Evolutionary conservation across 2,888 invertebrate species (phyloP), one percentile per base, ranked within the genome.

Genomic region (Plebejus argus): DNA sequence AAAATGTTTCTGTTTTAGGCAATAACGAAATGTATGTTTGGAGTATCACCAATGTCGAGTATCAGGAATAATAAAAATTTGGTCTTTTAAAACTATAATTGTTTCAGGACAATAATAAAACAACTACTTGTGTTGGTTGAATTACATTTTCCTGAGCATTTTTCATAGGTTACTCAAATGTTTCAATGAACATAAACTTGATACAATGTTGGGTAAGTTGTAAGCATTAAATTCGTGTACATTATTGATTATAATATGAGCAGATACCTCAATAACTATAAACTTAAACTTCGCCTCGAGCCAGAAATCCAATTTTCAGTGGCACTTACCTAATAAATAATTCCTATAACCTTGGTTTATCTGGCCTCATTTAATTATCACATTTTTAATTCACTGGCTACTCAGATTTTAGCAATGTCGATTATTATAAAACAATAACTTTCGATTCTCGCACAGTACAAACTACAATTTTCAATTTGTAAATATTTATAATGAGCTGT

Each of bases 401-500:
- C 23, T 15, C 23, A 6, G 49, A 72, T 20, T 23, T 49, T 49
- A 72, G 23, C 12, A 72, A n/a, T 72, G 49, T 45, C 12, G 10
- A 12, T 12, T 49, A 49, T 39, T 0, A 35, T n/a, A 35, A 12
- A 61, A 4, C n/a, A 5, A 3, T 58, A 58, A 10, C n/a, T 20
- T n/a, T 10, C 20, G 8, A 10, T 23, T 23, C 20, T 61, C 61
- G 23, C 61, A 61, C 23, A 12, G 12, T 61, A 61, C 23, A 23
- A 61, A 12, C 12, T 61, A 61, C 23, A 23, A 61, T 61, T 12
- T 61, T 70, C 39, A 76, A 78, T 45, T 76, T 77, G 85, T 89
- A 89, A 89, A 88, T 89, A 90, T 89, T 89, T 90, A 88, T 86
- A 87, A 86, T 77, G 84, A 90, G 87, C 90, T 92, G 92, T 92